Evolutionary conservation across 2,113 vertebrate genomes (phyloP).

Genomic region (Solea solea): DNA sequence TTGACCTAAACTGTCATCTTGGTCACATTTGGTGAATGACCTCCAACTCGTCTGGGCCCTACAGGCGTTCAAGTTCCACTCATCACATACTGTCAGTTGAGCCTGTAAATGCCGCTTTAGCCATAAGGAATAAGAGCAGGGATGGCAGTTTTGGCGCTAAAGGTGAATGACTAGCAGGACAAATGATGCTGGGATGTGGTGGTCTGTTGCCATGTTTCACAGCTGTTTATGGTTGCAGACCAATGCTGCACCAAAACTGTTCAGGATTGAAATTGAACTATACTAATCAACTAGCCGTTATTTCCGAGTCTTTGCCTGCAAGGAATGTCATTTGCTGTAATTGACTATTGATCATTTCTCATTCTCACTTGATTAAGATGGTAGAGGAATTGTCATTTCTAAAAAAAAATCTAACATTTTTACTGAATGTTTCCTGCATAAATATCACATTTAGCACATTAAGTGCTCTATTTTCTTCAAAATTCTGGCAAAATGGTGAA

Average conservation of each 20-base stretch:
- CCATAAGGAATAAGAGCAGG: constrained; percentile 31
- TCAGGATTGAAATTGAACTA: no score
- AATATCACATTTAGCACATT: no score
- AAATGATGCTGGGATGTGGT: constrained; percentile 16
- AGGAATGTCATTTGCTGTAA: no score
- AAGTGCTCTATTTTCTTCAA: no score
- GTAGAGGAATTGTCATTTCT: background rate
- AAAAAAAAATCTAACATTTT: no score
- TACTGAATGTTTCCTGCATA: no score
- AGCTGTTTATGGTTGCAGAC: background rate
- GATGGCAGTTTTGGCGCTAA: constrained; percentile 24
- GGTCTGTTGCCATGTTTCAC: background rate
- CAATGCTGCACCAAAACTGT: background rate
- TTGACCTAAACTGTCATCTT: constrained; percentile 35
- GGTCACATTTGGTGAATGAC: constrained; percentile 34
- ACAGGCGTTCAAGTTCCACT: constrained; percentile 29
- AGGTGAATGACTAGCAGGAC: constrained; percentile 39
- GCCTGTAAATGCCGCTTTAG: constrained; percentile 39
- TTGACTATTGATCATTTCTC: no score
- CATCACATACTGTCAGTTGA: constrained; percentile 30
- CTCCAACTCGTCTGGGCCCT: constrained; percentile 5
- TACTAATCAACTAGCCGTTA: no score
- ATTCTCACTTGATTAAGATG: background rate
- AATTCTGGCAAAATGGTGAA: no score
- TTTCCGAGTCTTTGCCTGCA: no score